Conservation (phyloP, 2,888 invertebrate species). For the Pyrocoelia pectoralis region DNA sequence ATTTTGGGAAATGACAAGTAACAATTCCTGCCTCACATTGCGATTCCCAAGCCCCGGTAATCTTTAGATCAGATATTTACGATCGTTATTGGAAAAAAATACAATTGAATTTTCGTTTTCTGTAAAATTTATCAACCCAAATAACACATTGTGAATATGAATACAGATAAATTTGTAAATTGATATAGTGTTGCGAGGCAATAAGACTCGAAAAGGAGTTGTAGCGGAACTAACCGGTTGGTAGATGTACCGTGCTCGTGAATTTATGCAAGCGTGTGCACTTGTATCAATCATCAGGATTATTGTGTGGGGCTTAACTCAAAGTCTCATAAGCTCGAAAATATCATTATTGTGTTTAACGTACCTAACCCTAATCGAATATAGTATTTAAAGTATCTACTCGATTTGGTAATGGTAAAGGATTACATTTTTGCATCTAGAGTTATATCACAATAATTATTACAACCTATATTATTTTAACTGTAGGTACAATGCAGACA, state of each 20-base stretch:
- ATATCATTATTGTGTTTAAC: constrained; percentile 29
- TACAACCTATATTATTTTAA: no score
- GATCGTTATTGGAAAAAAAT: neutral
- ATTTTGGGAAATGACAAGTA: no score
- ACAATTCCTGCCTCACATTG: no score
- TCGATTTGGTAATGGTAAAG: no score
- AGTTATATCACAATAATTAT: no score
- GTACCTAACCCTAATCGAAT: constrained; percentile 30
- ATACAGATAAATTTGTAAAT: constrained; percentile 16
- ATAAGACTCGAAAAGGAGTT: constrained; percentile 42
- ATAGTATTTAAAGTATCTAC: constrained; percentile 4
- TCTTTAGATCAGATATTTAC: neutral
- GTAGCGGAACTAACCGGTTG: constrained; percentile 49
- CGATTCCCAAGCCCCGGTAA: neutral
- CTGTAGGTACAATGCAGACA: no score
- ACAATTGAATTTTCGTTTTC: neutral
- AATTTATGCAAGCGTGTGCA: constrained; percentile 43
- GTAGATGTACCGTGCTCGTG: constrained; percentile 42
- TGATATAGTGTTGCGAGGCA: constrained; percentile 27
- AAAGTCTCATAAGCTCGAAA: constrained; percentile 27
- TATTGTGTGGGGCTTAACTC: constrained; percentile 35
- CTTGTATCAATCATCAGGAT: constrained; percentile 43
- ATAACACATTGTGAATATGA: constrained; percentile 11
- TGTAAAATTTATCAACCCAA: neutral
- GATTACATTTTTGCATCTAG: no score